Conservation (phyloP, 2,113 vertebrate genomes). For the Gymnarchus niloticus region DNA sequence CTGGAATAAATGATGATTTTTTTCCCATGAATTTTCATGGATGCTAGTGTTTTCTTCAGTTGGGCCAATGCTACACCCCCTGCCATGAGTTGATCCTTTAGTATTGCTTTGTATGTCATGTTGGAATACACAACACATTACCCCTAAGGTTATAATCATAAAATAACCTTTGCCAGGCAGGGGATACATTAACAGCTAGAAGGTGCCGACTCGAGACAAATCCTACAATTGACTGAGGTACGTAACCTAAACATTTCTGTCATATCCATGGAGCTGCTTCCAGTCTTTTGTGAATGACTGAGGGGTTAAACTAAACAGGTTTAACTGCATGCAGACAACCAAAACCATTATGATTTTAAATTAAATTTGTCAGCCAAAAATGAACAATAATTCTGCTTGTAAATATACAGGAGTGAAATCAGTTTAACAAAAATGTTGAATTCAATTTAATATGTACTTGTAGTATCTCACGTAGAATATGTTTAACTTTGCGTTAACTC, state of each 20-base stretch:
- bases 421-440: too few relatives aligned
- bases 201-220: not conserved
- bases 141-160: conserved; percentile 21
- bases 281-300: conserved; percentile 15
- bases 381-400: not conserved
- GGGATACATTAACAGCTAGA: not conserved
- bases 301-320: conserved; percentile 10
- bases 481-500: too few relatives aligned
- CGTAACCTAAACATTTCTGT: not conserved
- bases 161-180: conserved; percentile 10
- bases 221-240: not conserved
- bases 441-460: too few relatives aligned
- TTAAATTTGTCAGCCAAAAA: not conserved
- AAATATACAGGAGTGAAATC: not conserved
- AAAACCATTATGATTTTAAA: not conserved
- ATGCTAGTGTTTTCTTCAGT: too few relatives aligned
- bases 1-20: too few relatives aligned
- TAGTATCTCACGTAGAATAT: too few relatives aligned
- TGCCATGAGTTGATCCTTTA: not conserved
- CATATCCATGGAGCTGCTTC: not conserved
- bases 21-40: too few relatives aligned
- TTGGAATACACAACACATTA: not conserved
- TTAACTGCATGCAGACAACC: too few relatives aligned
- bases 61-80: not conserved
- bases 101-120: not conserved